These are phyloP conservation scores for Rhyacophila brunnea DNA, from an alignment of 1,140 invertebrate species.

Conservation along the genomic window DNA sequence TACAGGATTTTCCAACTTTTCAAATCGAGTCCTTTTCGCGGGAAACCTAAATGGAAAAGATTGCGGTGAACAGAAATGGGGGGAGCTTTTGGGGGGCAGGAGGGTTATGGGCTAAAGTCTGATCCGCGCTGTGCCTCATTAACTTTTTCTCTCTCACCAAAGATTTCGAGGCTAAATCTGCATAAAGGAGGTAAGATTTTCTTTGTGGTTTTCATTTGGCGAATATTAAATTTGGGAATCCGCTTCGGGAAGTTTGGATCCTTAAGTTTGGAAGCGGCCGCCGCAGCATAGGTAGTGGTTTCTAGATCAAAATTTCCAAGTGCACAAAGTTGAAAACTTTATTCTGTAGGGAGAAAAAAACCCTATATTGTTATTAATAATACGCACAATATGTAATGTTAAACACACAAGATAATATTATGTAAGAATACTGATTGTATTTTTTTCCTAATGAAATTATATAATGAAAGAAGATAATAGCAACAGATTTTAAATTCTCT, in stretches of 20 bases:
- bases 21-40: conserved; percentile 23
- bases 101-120: not conserved
- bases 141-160: not conserved
- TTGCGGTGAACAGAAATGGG: not conserved
- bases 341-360: too few relatives aligned
- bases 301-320: too few relatives aligned
- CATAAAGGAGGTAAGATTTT: not conserved
- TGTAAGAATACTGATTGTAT: too few relatives aligned
- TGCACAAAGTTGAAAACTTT: too few relatives aligned
- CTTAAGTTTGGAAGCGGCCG: not conserved
- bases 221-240: conserved; percentile 6
- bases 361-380: too few relatives aligned
- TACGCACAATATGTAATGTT: too few relatives aligned
- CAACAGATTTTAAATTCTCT: too few relatives aligned
- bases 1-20: conserved; percentile 33
- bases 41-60: not conserved
- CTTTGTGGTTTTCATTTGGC: not conserved
- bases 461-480: too few relatives aligned
- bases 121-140: conserved; percentile 6
- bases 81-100: not conserved
- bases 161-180: too few relatives aligned
- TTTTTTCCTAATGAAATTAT: too few relatives aligned
- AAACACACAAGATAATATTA: too few relatives aligned
- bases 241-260: not conserved
- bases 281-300: not conserved